Base-by-base conservation (phyloP, 2,888 invertebrate species). In the Drosophila bunnanda region DNA sequence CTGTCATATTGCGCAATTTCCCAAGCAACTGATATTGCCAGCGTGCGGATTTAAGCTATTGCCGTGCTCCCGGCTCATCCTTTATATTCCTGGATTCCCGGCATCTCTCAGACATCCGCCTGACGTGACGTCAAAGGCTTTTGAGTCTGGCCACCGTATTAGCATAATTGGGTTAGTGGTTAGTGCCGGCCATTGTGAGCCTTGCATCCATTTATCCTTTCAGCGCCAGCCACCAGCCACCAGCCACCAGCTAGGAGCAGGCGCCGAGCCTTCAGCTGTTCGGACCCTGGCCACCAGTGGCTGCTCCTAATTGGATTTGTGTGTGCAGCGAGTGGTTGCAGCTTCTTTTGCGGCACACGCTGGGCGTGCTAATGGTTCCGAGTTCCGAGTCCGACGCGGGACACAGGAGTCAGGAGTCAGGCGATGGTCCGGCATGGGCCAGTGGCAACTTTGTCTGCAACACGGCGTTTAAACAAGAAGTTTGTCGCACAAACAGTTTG, bases 121-220 rank as follows among this genome's bases (percentile, higher is more conserved):
- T 55, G 56, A 68, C 52, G 64, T 89, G 85, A 84, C 82, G 89
- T 87, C 73, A 84, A 83, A 68, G 59, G 68, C 41, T 50, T 54
- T 54, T 41, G 48, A 60, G 68, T 66, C 32, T 74, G 50, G 54
- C 54, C 48, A 65, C 46, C 61, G 32, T 61, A 86, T 87, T 76
- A 81, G 72, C 82, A 82, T 82, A 89, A 82, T 84, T 87, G 89
- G 76, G 72, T 84, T 82, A 87, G 87, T 74, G 81, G 84, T 84
- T 70, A 73, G 72, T 79, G 25, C 50, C 34, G 32, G 17, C 48
- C 48, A 73, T 50, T 73, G 66, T 70, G 46, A 44, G 46, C 54
- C 52, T 17, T 66, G 39, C 60, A 54, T 59, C 69, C 71, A 78
- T 60, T 34, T 53, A 41, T 59, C 48, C 60, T 39, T 66, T 50